A percentile compares a stretch with the other conserved stretches of the same genome.
Evolutionary conservation across 92 coral and sea anemone species (phyloP).

Genomic region (Epizoanthus illoricatus): DNA sequence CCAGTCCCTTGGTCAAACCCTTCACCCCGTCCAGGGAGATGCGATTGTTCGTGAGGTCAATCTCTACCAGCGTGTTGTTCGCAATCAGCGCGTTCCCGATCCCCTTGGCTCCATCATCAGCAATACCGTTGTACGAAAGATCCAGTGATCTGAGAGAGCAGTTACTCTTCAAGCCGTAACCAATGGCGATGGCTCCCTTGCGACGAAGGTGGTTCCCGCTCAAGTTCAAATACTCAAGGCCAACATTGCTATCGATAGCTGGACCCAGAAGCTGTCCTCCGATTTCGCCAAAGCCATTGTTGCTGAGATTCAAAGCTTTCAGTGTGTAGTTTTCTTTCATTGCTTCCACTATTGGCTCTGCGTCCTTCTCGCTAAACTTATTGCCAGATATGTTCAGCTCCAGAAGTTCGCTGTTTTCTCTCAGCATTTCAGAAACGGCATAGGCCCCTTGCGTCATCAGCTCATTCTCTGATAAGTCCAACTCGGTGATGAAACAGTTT

Average conservation of each 20-base stretch:
- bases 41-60: constrained; percentile 84
- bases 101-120: constrained; percentile 88
- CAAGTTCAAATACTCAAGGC: constrained; percentile 81
- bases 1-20: constrained; percentile 65
- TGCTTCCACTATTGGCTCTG: constrained; percentile 93
- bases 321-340: constrained; percentile 85
- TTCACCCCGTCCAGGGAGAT: constrained; percentile 73
- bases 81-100: constrained; percentile 72
- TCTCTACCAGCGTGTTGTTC: constrained; percentile 74
- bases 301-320: constrained; percentile 83
- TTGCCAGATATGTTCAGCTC: constrained; percentile 84
- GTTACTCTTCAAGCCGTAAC: constrained; percentile 71
- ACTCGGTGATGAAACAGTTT: constrained; percentile 85
- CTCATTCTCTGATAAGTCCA: constrained; percentile 88
- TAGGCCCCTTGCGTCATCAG: constrained; percentile 92
- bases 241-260: constrained; percentile 87
- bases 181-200: constrained; percentile 84
- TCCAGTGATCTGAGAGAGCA: constrained; percentile 81
- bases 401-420: constrained; percentile 80
- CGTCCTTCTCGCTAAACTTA: constrained; percentile 75
- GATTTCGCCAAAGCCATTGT: constrained; percentile 75
- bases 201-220: constrained; percentile 93
- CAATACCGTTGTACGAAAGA: constrained; percentile 95
- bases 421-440: constrained; percentile 87
- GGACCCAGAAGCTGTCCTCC: constrained; percentile 94